phyloP scores from a whole-genome alignment of 2,888 invertebrate genomes.

The Podotricha telesiphe region DNA sequence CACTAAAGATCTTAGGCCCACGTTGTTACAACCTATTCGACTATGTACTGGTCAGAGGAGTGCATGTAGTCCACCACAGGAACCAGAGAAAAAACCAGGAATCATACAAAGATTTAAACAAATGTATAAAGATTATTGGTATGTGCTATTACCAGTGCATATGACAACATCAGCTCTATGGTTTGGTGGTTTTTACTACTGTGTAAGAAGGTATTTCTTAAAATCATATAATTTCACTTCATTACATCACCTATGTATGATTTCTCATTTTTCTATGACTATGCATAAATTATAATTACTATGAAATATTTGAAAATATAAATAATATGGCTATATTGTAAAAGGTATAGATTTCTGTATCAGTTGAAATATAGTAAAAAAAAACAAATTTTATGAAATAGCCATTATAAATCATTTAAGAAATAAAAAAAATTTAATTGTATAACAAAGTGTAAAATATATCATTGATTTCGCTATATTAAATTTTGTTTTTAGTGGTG shows the following conservation, averaged over 20 bases:
- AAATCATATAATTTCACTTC: not conserved
- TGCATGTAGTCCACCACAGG: slow-evolving; percentile 47
- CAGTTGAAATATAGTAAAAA: no score
- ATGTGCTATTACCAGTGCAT: slow-evolving; percentile 97
- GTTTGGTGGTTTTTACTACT: slow-evolving; percentile 94
- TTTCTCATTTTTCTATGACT: not conserved
- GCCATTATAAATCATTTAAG: no score
- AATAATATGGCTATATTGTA: not conserved
- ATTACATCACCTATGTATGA: not conserved
- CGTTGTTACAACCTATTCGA: slow-evolving; percentile 49
- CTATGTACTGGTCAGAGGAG: slow-evolving; percentile 53
- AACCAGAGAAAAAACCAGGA: slow-evolving; percentile 77
- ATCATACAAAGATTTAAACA: slow-evolving; percentile 93
- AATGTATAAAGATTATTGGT: slow-evolving; percentile 98
- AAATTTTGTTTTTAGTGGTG: slow-evolving; percentile 86
- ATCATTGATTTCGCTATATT: not conserved
- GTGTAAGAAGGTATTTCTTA: slow-evolving; percentile 92
- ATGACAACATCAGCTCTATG: slow-evolving; percentile 93
- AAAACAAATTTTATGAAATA: no score
- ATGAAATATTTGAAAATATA: not conserved
- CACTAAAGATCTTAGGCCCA: slow-evolving; percentile 49
- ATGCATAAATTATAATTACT: not conserved
- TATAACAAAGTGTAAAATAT: no score
- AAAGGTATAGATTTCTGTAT: no score
- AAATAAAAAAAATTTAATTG: no score